Conservation (phyloP, 2,888 invertebrate species). For the Venustoraphidia nigricollis region DNA sequence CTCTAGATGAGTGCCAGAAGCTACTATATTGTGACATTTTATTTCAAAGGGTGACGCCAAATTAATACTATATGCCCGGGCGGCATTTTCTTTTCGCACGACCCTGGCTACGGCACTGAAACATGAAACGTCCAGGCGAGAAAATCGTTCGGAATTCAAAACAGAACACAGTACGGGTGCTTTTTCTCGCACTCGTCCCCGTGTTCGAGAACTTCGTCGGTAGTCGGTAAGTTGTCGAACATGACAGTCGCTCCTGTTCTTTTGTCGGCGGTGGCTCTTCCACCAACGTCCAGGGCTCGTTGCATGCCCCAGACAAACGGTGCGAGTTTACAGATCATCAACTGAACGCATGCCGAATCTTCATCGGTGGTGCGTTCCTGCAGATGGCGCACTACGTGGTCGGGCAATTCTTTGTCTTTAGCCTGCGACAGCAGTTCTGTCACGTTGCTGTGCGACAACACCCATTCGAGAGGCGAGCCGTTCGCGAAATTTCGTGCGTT, state of each 20-base stretch:
- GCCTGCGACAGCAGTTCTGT: constrained; percentile 40
- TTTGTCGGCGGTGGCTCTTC: constrained; percentile 16
- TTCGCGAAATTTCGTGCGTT: constrained; percentile 16
- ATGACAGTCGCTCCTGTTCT: constrained; percentile 25
- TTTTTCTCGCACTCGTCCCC: constrained; percentile 46
- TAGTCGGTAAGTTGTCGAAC: constrained; percentile 45
- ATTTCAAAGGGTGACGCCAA: too few relatives aligned
- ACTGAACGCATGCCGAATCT: constrained; percentile 52
- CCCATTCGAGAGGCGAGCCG: constrained; percentile 41
- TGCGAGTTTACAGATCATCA: constrained; percentile 60
- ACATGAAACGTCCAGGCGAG: too few relatives aligned
- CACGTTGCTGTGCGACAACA: constrained; percentile 42
- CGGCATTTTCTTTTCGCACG: too few relatives aligned
- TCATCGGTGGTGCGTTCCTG: constrained; percentile 34
- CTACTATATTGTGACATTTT: too few relatives aligned
- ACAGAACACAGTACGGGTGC: constrained; percentile 29
- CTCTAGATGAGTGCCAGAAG: too few relatives aligned
- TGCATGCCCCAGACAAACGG: constrained; percentile 69
- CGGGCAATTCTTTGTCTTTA: constrained; percentile 43
- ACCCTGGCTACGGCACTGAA: too few relatives aligned
- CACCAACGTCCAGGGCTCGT: constrained; percentile 34
- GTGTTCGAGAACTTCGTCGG: constrained; percentile 39
- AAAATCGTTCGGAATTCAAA: too few relatives aligned
- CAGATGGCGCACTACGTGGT: constrained; percentile 42
- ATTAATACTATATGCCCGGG: too few relatives aligned